These are phyloP conservation scores for Chelon labrosus DNA, from an alignment of 2,797 vertebrate species.

Conservation along the genomic window DNA sequence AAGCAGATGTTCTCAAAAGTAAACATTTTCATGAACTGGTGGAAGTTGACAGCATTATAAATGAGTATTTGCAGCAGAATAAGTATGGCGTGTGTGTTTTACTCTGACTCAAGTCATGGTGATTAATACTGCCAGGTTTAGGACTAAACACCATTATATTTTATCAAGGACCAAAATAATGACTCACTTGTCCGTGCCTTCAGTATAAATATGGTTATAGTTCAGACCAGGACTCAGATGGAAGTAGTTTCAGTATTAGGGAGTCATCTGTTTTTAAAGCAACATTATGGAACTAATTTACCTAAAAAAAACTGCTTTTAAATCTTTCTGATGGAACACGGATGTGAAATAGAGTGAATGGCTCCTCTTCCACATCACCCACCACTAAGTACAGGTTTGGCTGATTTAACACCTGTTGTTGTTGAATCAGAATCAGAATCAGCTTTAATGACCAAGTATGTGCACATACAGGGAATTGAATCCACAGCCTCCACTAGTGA, in stretches of 20 bases:
- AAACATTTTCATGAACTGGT: constrained; percentile 37
- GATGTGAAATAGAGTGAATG: too few species aligned
- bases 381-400: too few species aligned
- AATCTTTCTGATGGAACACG: too few species aligned
- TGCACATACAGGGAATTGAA: too few species aligned
- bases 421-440: too few species aligned
- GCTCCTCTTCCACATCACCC: too few species aligned
- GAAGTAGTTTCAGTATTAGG: not conserved
- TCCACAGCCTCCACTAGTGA: too few species aligned
- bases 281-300: too few species aligned
- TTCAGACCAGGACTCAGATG: not conserved
- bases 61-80: not conserved
- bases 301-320: too few species aligned
- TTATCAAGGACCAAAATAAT: not conserved
- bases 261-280: not conserved
- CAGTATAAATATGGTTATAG: not conserved
- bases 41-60: not conserved
- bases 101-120: not conserved
- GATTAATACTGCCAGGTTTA: constrained; percentile 36
- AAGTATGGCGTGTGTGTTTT: not conserved
- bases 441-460: too few species aligned
- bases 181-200: not conserved
- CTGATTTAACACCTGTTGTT: too few species aligned
- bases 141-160: not conserved
- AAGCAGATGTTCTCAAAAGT: constrained; percentile 35